Conservation (phyloP, 2,888 invertebrate species). For the Apodemia zela region DNA sequence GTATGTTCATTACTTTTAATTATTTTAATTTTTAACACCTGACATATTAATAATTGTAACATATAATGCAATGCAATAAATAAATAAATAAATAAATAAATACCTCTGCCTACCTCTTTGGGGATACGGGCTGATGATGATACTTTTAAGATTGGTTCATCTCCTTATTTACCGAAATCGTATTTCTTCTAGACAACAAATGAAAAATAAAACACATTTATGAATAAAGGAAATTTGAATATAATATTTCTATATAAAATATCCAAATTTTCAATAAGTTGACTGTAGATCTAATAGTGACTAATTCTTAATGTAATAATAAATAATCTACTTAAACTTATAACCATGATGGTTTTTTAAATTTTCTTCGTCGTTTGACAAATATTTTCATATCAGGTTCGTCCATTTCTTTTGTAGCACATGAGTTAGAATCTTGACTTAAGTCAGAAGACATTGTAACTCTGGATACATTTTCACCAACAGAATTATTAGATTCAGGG, state of each 20-base stretch:
- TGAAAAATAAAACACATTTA: neutral
- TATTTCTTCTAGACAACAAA: neutral
- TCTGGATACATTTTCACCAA: conserved; percentile 25
- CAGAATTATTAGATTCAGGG: conserved; percentile 34
- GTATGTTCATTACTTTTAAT: too few species aligned
- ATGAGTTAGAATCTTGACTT: neutral
- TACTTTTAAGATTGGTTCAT: too few species aligned
- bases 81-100: too few species aligned
- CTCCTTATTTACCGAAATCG: too few species aligned
- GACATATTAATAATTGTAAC: too few species aligned
- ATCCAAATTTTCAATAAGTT: neutral
- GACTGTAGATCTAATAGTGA: neutral
- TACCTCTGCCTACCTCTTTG: too few species aligned
- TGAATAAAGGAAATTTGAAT: conserved; percentile 8
- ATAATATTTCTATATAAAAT: conserved; percentile 14
- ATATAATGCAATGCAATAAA: too few species aligned
- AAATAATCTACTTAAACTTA: conserved; percentile 5
- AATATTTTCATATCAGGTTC: conserved; percentile 65
- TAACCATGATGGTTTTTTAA: conserved; percentile 37
- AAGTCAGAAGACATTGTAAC: neutral
- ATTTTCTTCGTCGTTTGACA: conserved; percentile 55
- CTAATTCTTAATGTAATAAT: conserved; percentile 1
- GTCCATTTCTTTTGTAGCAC: conserved; percentile 38
- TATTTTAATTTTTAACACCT: too few species aligned
- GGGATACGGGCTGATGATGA: too few species aligned